A percentile compares a stretch with the other conserved stretches of the same genome.
Evolutionary conservation across 1,140 invertebrate genomes (phyloP).

Genomic region (Anoplolepis gracilipes): DNA sequence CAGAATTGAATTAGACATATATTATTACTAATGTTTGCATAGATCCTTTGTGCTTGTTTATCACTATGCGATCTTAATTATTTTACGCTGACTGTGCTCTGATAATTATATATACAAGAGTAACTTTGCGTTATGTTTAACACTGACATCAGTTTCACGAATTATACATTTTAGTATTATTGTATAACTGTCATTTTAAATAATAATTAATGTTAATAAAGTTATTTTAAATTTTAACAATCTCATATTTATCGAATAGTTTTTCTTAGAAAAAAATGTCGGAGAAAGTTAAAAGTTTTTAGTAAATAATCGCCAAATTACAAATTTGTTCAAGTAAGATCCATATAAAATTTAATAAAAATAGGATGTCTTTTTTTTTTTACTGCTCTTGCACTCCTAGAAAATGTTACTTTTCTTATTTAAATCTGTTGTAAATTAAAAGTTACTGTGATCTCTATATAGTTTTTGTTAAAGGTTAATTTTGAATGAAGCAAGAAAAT

Average conservation of each 20-base stretch:
- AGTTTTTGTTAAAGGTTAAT: background rate
- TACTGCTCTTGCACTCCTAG: background rate
- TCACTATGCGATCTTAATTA: background rate
- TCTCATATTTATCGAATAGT: background rate
- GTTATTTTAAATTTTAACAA: background rate
- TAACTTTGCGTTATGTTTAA: background rate
- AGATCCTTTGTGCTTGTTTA: background rate
- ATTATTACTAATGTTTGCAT: slow-evolving; percentile 2
- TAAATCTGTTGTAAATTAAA: background rate
- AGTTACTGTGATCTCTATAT: background rate
- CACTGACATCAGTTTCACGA: background rate
- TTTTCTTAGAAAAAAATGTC: background rate
- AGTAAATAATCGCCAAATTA: background rate
- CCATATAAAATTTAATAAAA: background rate
- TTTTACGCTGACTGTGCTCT: background rate
- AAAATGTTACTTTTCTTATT: background rate
- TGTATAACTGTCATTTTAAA: background rate
- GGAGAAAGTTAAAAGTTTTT: background rate
- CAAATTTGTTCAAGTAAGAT: background rate
- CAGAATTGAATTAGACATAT: background rate
- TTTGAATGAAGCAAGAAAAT: background rate
- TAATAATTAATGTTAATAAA: background rate
- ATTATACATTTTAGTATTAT: no score
- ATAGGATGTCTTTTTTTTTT: background rate
- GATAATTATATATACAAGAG: no score